Evolutionary conservation across 2,113 vertebrate genomes (phyloP).

Genomic region (Macaca mulatta): DNA sequence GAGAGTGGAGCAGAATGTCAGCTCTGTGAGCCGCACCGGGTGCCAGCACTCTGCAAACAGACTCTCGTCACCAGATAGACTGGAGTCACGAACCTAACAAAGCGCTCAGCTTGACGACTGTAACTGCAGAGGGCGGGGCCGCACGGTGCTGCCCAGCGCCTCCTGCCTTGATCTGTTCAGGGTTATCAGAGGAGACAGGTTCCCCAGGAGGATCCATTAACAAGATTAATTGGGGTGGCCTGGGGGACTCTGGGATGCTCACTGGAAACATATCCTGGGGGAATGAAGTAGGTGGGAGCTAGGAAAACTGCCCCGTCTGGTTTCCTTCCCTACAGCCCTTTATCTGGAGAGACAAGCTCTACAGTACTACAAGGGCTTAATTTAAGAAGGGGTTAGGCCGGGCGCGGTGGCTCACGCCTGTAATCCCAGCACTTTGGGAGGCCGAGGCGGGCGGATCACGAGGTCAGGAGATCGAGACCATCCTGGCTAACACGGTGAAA

Average conservation of each 20-base stretch:
- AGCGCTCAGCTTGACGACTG: not conserved
- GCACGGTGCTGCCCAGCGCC: rapidly evolving
- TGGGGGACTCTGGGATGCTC: not conserved
- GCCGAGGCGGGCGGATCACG: no score
- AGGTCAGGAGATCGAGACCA: no score
- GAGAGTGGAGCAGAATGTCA: rapidly evolving
- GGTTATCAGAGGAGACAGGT: not conserved
- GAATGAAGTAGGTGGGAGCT: not conserved
- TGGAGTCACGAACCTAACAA: slow-evolving; percentile 67
- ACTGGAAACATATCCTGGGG: not conserved
- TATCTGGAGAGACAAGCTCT: no score
- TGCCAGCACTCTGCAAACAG: slow-evolving; percentile 74
- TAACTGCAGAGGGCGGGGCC: not conserved
- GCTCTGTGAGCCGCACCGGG: not conserved
- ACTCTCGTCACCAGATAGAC: slow-evolving; percentile 75
- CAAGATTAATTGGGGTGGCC: not conserved
- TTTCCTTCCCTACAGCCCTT: not conserved
- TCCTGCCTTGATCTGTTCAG: not conserved
- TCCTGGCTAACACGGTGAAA: no score
- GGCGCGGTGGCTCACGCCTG: no score
- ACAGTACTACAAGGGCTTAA: not conserved
- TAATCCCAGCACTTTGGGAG: no score
- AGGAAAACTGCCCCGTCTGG: not conserved
- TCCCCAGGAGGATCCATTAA: not conserved
- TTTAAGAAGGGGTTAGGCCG: not conserved